Percentiles rank a stretch among this genome's conserved stretches.
Conservation (phyloP, 2,888 invertebrate species). For the Baccha elongata region DNA sequence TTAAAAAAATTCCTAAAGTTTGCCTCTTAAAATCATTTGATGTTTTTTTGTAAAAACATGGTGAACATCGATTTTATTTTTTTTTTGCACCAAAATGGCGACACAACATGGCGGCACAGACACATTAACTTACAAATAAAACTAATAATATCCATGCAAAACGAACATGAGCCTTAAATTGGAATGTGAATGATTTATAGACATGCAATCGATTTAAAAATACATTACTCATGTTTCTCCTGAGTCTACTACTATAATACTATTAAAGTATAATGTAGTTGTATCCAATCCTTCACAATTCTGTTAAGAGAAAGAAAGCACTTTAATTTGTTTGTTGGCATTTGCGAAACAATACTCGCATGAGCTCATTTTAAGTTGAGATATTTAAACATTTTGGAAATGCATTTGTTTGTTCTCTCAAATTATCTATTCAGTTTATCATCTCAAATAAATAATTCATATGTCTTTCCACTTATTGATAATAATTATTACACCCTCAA, state of each 20-base stretch:
- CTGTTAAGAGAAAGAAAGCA: neutral
- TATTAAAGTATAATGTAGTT: too few relatives aligned
- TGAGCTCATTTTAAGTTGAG: neutral
- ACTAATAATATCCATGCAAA: neutral
- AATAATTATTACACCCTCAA: too few relatives aligned
- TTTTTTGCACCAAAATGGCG: too few relatives aligned
- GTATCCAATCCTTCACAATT: too few relatives aligned
- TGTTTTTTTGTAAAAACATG: too few relatives aligned
- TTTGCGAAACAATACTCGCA: neutral
- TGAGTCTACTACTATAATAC: too few relatives aligned
- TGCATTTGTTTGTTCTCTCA: neutral
- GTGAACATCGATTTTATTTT: too few relatives aligned
- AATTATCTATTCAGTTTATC: neutral
- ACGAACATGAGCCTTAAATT: slow-evolving; percentile 6
- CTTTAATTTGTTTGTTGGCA: slow-evolving; percentile 7
- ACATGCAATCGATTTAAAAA: slow-evolving; percentile 62
- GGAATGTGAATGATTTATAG: slow-evolving; percentile 32
- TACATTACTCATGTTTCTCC: neutral
- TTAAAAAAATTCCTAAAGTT: too few relatives aligned
- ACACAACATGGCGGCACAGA: slow-evolving; percentile 10
- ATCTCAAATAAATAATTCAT: too few relatives aligned
- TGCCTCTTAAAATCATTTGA: too few relatives aligned
- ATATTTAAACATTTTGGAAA: neutral
- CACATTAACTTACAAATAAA: neutral
- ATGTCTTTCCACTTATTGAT: too few relatives aligned